Percentiles rank a stretch among this genome's conserved stretches.
These are phyloP conservation scores for Mystacornis crossleyi DNA, from an alignment of 2,113 vertebrate species.

Conservation along the genomic window DNA sequence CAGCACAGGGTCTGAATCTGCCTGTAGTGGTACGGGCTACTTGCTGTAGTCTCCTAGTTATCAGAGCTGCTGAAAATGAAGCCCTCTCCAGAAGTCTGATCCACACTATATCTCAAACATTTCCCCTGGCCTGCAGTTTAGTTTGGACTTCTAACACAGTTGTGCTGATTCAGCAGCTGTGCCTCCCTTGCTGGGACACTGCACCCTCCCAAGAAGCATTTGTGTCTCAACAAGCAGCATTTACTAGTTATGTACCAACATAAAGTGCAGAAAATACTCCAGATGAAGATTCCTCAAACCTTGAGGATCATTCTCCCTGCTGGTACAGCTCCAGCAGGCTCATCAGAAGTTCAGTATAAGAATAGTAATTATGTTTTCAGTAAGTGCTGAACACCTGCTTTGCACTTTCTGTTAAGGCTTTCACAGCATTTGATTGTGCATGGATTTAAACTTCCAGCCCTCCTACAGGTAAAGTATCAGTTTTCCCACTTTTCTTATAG, in stretches of 20 bases:
- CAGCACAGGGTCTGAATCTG: neutral
- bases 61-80: neutral
- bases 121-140: neutral
- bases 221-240: neutral
- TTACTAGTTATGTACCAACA: neutral
- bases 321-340: neutral
- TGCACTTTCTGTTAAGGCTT: neutral
- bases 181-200: neutral
- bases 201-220: neutral
- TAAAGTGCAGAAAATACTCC: neutral
- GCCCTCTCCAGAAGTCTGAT: neutral
- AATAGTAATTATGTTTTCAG: neutral
- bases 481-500: neutral
- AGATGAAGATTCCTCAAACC: neutral
- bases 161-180: neutral
- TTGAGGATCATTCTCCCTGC: neutral
- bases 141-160: neutral
- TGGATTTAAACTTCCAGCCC: neutral
- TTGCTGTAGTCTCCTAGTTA: neutral
- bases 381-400: neutral
- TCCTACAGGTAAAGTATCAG: neutral
- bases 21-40: neutral
- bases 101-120: fast-evolving
- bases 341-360: neutral
- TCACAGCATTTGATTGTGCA: neutral